Base-by-base conservation (phyloP, 2,113 vertebrate genomes). In the Amphiprion percula region DNA sequence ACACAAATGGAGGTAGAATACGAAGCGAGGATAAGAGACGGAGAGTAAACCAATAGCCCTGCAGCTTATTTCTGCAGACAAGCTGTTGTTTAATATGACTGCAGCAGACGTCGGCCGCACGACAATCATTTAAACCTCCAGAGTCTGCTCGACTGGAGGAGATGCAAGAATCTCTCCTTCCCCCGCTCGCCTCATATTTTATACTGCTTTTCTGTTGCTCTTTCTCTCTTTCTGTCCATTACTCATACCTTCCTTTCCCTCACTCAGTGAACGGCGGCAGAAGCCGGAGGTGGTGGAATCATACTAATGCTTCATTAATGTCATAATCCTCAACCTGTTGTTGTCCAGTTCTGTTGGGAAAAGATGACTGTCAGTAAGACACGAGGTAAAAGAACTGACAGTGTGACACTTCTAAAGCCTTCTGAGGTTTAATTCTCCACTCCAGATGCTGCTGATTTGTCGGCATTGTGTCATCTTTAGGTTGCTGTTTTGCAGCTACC, bases 61-160 rank as follows among this genome's bases (percentile, higher is more conserved):
- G 86, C 71, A 91, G 89, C 92, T 87, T 83, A 72, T 90, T 91
- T 89, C 87, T 79, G 73, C 77, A 86, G 82, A 91, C 90, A 90
- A 90, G 89, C 88, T 91, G 87, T 92, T 92, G 90, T 90, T 92
- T 90, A 90, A 90, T 91, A 90, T 82, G 89, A 92, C 76, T 86
- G 83, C 86, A 74, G 88, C 85, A 86, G 82, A 90, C 71, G 76
- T 71, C 37, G 60, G 85, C 60, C 83, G 80, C 74, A 47, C 56
- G 73, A 86, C 82, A 83, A 88, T 89, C 81, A 87, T 88, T 89
- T 83, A 77, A 89, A 88, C 86, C 92, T 84, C 84, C 72, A 83
- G 91, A 94, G 90, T 81, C 85, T 85, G 81, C 77, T 85, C 79
- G 21, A 88, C 68, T 90, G 65, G 52, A 86, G 84, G 74, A 83